Conservation (phyloP, 2,888 invertebrate genomes). For the Alentia gelatinosa region DNA sequence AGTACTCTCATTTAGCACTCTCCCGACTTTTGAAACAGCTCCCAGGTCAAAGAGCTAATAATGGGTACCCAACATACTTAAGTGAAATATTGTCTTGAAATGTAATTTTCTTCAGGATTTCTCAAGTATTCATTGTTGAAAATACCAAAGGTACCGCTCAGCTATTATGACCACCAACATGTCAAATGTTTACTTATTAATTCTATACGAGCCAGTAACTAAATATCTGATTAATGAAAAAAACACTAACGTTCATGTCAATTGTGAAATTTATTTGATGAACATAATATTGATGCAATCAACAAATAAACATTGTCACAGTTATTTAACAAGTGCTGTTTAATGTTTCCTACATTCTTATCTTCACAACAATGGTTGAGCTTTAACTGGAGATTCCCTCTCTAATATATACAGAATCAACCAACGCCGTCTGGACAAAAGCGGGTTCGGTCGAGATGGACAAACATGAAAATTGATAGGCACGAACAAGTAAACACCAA, state of each 20-base stretch:
- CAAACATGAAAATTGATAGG: neutral
- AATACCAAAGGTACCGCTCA: too few species aligned
- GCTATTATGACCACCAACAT: too few species aligned
- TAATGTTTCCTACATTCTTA: neutral
- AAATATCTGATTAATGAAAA: neutral
- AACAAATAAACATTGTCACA: neutral
- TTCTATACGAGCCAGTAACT: too few species aligned
- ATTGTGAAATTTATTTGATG: slow-evolving; percentile 31
- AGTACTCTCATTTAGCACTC: too few species aligned
- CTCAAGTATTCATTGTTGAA: too few species aligned
- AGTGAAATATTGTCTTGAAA: too few species aligned
- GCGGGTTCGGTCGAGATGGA: neutral
- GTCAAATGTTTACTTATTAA: too few species aligned
- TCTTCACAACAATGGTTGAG: slow-evolving; percentile 10
- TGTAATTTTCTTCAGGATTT: too few species aligned
- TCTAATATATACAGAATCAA: slow-evolving; percentile 25
- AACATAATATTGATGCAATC: neutral
- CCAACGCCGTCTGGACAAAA: neutral
- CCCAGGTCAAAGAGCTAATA: too few species aligned
- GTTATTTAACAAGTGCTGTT: slow-evolving; percentile 11
- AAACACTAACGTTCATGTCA: neutral
- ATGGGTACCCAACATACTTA: too few species aligned
- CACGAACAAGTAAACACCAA: neutral
- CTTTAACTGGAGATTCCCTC: slow-evolving; percentile 28
- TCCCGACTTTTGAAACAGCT: too few species aligned